Conservation (phyloP, 2,113 vertebrate species). For the Calidris pygmaea region DNA sequence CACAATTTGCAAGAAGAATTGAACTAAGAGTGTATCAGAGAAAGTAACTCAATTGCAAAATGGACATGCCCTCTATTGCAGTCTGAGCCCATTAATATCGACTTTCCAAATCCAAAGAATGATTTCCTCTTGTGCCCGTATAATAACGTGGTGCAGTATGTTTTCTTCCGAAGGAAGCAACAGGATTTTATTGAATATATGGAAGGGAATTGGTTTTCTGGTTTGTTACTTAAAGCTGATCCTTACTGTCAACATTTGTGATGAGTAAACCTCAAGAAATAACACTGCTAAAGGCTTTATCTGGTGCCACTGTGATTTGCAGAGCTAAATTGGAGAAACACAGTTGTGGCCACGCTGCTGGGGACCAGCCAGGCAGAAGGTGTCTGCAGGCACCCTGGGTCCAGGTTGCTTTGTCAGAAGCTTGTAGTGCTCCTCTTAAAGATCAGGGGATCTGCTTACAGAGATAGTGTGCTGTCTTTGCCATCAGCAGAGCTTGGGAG, state of each 20-base stretch:
- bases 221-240: slow-evolving; percentile 15
- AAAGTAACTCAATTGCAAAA: slow-evolving; percentile 8
- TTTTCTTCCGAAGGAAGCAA: neutral
- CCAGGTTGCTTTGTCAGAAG: neutral
- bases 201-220: slow-evolving; percentile 26
- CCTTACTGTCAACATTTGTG: slow-evolving; percentile 30
- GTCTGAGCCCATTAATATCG: neutral
- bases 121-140: neutral
- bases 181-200: neutral
- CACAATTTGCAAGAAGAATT: slow-evolving; percentile 52
- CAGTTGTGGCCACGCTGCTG: rapidly evolving
- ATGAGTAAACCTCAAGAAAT: neutral
- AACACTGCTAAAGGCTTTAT: neutral
- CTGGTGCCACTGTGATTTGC: neutral
- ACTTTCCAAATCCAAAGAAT: neutral
- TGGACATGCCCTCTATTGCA: neutral
- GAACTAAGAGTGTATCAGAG: slow-evolving; percentile 1
- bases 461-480: neutral
- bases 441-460: neutral
- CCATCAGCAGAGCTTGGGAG: neutral
- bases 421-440: neutral
- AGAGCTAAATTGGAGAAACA: neutral
- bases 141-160: neutral
- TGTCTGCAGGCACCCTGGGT: neutral
- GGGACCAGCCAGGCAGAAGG: neutral